Evolutionary conservation across 1,140 invertebrate genomes (phyloP).

Genomic region (Drosophila suzukii): DNA sequence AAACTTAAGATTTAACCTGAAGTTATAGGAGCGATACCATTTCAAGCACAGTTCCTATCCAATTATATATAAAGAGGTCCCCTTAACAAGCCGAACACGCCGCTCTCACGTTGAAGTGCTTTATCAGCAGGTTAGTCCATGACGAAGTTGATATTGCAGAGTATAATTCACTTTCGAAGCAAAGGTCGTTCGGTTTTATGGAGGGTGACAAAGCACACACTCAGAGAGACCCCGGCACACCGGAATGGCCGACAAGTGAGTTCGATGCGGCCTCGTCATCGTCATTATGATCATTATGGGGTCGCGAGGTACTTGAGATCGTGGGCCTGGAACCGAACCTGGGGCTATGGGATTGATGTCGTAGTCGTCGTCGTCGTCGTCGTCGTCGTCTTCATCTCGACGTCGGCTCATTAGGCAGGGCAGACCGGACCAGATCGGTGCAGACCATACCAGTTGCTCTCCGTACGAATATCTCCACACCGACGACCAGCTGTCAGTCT

Average conservation of each 20-base stretch:
- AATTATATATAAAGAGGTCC: background rate
- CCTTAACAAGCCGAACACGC: background rate
- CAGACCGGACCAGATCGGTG: conserved; percentile 60
- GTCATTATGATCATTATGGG: conserved; percentile 38
- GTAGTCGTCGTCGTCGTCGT: conserved; percentile 19
- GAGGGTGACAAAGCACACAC: conserved; percentile 46
- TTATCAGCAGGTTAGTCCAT: conserved; percentile 33
- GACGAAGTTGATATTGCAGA: conserved; percentile 27
- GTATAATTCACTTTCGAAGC: conserved; percentile 34
- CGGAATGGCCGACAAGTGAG: conserved; percentile 38
- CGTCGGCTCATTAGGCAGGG: conserved; percentile 50
- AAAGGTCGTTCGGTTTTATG: conserved; percentile 47
- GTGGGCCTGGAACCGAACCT: conserved; percentile 18
- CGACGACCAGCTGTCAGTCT: conserved; percentile 69
- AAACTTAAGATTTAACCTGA: background rate
- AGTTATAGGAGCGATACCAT: background rate
- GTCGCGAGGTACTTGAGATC: conserved; percentile 51
- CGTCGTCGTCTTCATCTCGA: conserved; percentile 16
- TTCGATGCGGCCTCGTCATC: conserved; percentile 55
- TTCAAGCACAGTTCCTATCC: background rate
- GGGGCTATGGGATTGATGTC: conserved; percentile 33
- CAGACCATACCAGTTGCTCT: conserved; percentile 58
- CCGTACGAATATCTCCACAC: conserved; percentile 22
- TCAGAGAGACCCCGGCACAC: background rate
- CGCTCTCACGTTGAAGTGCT: background rate